These are phyloP conservation scores for Varanus komodoensis DNA, from an alignment of 2,113 vertebrate species.

Conservation along the genomic window DNA sequence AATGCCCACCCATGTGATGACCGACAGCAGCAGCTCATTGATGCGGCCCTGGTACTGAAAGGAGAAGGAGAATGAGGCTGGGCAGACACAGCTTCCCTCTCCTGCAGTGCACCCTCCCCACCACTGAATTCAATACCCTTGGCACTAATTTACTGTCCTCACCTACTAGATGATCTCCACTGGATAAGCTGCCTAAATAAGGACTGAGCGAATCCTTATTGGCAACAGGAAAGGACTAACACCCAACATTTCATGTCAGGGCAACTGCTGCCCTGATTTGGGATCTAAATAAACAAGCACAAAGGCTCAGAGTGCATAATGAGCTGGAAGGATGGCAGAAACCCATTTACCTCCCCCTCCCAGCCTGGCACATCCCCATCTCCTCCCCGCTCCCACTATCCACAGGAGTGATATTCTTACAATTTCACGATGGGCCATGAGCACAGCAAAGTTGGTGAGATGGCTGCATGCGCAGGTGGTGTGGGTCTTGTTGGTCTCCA, in stretches of 20 bases:
- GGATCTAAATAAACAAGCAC: neutral
- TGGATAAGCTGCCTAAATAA: neutral
- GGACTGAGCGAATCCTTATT: neutral
- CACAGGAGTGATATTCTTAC: conserved; percentile 68
- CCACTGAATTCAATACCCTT: neutral
- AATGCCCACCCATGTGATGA: conserved; percentile 96
- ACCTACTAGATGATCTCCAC: neutral
- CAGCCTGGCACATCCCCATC: neutral
- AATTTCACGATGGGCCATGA: conserved; percentile 90
- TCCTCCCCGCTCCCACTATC: too few species aligned
- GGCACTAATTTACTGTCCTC: neutral
- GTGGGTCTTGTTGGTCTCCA: conserved; percentile 91
- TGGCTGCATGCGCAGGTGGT: conserved; percentile 95
- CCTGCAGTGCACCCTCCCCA: neutral
- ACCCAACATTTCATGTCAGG: neutral
- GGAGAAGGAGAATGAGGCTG: conserved; percentile 8
- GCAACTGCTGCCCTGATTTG: neutral
- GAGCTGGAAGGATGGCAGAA: neutral
- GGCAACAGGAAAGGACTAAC: neutral
- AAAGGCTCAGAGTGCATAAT: neutral
- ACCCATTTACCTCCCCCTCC: neutral
- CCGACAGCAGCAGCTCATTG: conserved; percentile 91
- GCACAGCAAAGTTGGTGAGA: conserved; percentile 94
- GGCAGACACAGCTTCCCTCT: neutral
- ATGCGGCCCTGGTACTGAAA: conserved; percentile 86